Evolutionary conservation across 2,113 vertebrate genomes (phyloP).

Genomic region (Aix galericulata): DNA sequence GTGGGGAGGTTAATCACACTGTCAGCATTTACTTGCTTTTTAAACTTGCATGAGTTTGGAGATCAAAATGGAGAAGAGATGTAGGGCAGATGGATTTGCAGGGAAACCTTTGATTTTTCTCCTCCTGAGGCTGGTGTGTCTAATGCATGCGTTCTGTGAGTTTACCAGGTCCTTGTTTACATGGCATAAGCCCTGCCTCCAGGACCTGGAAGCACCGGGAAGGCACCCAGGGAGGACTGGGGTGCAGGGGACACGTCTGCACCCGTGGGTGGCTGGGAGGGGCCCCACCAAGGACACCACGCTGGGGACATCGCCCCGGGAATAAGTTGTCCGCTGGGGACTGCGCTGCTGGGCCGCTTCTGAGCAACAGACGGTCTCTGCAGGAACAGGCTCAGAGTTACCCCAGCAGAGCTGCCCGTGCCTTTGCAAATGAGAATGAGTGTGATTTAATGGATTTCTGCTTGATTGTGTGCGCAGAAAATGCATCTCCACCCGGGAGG

Average conservation of each 20-base stretch:
- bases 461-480: fast-evolving
- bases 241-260: background rate
- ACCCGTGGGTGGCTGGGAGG: fast-evolving
- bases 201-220: background rate
- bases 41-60: slow-evolving; percentile 58
- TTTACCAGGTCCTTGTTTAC: background rate
- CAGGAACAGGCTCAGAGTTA: too few relatives aligned
- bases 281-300: too few relatives aligned
- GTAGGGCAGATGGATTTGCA: slow-evolving; percentile 10
- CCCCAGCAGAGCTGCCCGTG: background rate
- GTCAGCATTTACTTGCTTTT: slow-evolving; percentile 33
- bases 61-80: background rate
- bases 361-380: too few relatives aligned
- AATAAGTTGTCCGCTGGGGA: too few relatives aligned
- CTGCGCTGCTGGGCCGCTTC: too few relatives aligned
- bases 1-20: slow-evolving; percentile 22
- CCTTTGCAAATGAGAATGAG: background rate
- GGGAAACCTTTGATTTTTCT: slow-evolving; percentile 22
- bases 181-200: background rate
- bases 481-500: background rate
- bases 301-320: too few relatives aligned
- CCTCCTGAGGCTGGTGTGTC: background rate
- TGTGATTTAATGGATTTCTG: background rate
- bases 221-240: fast-evolving
- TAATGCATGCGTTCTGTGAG: background rate